Evolutionary conservation across 2,113 vertebrate species (phyloP).

Genomic region (Poeciliopsis retropinna): DNA sequence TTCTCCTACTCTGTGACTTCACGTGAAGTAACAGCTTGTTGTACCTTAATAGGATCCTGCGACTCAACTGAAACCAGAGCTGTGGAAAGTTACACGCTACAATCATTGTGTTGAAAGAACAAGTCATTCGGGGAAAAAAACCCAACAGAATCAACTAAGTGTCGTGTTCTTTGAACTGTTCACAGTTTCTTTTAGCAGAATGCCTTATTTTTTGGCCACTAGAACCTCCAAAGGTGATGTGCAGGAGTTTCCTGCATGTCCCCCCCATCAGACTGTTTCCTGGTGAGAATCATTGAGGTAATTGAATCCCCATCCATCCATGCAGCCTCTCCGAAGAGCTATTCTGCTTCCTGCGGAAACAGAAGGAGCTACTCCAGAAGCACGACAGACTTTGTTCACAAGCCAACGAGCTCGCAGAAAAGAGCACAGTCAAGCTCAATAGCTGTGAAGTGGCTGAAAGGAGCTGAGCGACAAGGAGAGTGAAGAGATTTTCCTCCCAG

Average conservation of each 20-base stretch:
- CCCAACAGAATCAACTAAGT: slow-evolving; percentile 32
- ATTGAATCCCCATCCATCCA: slow-evolving; percentile 29
- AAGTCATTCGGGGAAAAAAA: slow-evolving; percentile 28
- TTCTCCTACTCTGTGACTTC: slow-evolving; percentile 5
- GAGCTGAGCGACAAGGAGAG: not conserved
- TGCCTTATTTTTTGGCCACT: slow-evolving; percentile 54
- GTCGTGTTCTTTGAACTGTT: slow-evolving; percentile 59
- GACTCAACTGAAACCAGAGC: slow-evolving; percentile 38
- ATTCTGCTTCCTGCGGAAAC: slow-evolving; percentile 16
- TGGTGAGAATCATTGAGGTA: slow-evolving; percentile 61
- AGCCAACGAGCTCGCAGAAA: slow-evolving; percentile 22
- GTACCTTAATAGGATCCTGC: slow-evolving; percentile 42
- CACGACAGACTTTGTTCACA: slow-evolving; percentile 12
- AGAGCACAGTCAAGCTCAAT: slow-evolving; percentile 21
- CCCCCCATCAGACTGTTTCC: slow-evolving; percentile 51
- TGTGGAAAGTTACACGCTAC: slow-evolving; percentile 47
- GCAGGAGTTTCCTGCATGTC: slow-evolving; percentile 19
- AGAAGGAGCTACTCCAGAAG: slow-evolving; percentile 12
- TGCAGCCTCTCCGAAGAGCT: slow-evolving; percentile 18
- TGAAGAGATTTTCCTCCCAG: slow-evolving; percentile 15
- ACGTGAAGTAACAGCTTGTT: slow-evolving; percentile 26
- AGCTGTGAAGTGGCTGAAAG: slow-evolving; percentile 19
- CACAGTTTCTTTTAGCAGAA: slow-evolving; percentile 39
- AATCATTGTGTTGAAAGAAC: slow-evolving; percentile 35
- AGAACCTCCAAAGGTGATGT: slow-evolving; percentile 35